phyloP scores from a whole-genome alignment of 2,797 vertebrate genomes.

The Notoglanidium macrostoma region DNA sequence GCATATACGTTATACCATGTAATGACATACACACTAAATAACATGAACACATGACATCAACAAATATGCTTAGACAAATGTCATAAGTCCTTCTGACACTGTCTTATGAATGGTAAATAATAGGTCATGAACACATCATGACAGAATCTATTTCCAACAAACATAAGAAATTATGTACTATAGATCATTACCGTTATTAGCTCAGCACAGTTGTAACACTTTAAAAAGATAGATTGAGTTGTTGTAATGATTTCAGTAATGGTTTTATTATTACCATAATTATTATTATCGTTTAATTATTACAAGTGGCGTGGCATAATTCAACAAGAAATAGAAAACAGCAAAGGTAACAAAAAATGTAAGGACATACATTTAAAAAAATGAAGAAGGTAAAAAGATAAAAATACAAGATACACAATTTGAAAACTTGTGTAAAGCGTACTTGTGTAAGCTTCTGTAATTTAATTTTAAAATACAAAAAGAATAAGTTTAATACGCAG shows the following conservation, averaged over 20 bases:
- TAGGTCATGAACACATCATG: background rate
- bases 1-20: background rate
- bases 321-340: background rate
- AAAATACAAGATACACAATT: background rate
- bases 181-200: too few relatives aligned
- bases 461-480: background rate
- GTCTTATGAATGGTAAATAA: background rate
- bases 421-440: background rate
- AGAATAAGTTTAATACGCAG: background rate
- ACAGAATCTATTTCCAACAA: background rate
- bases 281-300: background rate
- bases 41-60: background rate
- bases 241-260: background rate
- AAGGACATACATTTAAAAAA: background rate
- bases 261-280: background rate
- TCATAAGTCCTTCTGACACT: background rate
- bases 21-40: background rate
- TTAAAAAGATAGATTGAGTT: too few relatives aligned
- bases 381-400: background rate
- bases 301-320: background rate
- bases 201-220: background rate
- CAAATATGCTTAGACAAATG: background rate
- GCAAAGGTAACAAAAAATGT: background rate
- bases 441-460: background rate
- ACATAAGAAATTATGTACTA: background rate